Conservation (phyloP, 2,888 invertebrate species). For the Trichopria drosophilae region DNA sequence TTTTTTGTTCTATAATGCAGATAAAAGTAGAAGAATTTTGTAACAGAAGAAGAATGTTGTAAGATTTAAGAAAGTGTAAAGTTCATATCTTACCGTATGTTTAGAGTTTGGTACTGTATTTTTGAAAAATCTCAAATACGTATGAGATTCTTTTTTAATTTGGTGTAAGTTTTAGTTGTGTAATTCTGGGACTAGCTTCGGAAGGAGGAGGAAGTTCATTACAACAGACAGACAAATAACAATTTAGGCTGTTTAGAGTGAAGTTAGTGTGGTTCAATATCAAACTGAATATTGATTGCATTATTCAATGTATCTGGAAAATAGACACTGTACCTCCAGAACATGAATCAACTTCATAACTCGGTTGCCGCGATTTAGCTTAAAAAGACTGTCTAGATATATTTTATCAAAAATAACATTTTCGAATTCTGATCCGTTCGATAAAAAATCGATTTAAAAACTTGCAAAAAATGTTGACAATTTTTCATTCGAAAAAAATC, state of each 20-base stretch:
- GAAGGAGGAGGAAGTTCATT: slow-evolving; percentile 22
- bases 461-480: too few relatives aligned
- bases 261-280: too few relatives aligned
- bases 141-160: slow-evolving; percentile 15
- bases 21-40: slow-evolving; percentile 11
- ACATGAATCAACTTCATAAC: too few relatives aligned
- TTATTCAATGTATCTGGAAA: too few relatives aligned
- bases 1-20: too few relatives aligned
- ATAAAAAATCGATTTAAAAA: too few relatives aligned
- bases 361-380: too few relatives aligned
- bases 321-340: too few relatives aligned
- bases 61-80: slow-evolving; percentile 28
- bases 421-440: too few relatives aligned
- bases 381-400: not conserved
- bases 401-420: not conserved
- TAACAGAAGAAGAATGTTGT: slow-evolving; percentile 25
- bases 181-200: slow-evolving; percentile 36
- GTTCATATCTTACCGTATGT: slow-evolving; percentile 36
- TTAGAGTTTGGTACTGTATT: slow-evolving; percentile 19
- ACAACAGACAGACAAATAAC: slow-evolving; percentile 50
- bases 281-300: too few relatives aligned
- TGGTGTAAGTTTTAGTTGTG: slow-evolving; percentile 23
- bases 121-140: not conserved
- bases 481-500: too few relatives aligned
- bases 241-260: slow-evolving; percentile 34